Conservation (phyloP, 2,113 vertebrate genomes). For the Stercorarius parasiticus region DNA sequence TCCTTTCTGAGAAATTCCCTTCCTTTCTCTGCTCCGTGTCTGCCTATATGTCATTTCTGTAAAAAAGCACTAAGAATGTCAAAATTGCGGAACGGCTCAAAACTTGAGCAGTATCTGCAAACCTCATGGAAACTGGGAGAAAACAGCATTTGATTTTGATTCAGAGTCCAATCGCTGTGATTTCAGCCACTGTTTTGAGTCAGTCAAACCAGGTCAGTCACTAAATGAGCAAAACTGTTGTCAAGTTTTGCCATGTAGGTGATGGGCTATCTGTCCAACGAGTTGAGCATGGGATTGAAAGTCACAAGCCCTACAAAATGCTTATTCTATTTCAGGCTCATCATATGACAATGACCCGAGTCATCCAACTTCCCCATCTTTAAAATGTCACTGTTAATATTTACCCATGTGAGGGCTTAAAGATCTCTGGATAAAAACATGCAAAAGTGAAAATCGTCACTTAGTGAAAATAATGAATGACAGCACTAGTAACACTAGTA, state of each 20-base stretch:
- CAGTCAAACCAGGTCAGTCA: background rate
- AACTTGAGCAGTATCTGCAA: background rate
- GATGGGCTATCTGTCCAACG: background rate
- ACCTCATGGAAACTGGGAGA: background rate
- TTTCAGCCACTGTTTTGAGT: background rate
- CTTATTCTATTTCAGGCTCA: background rate
- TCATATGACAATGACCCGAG: conserved; percentile 42
- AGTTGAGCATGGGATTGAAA: background rate
- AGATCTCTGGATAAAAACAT: background rate
- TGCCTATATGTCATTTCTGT: background rate
- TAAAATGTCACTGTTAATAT: background rate
- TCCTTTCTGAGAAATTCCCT: background rate
- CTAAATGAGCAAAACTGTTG: background rate
- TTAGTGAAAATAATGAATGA: background rate
- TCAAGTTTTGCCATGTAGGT: background rate
- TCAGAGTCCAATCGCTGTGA: background rate
- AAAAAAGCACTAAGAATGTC: background rate
- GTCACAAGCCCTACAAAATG: conserved; percentile 1
- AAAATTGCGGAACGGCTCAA: background rate
- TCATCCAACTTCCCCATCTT: conserved; percentile 17
- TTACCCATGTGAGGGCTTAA: background rate
- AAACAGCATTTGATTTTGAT: background rate
- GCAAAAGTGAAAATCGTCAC: background rate
- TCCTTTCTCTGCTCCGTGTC: background rate
- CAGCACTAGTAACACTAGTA: background rate